phyloP scores from a whole-genome alignment of 2,888 invertebrate species.

The Yponomeuta sedellus region DNA sequence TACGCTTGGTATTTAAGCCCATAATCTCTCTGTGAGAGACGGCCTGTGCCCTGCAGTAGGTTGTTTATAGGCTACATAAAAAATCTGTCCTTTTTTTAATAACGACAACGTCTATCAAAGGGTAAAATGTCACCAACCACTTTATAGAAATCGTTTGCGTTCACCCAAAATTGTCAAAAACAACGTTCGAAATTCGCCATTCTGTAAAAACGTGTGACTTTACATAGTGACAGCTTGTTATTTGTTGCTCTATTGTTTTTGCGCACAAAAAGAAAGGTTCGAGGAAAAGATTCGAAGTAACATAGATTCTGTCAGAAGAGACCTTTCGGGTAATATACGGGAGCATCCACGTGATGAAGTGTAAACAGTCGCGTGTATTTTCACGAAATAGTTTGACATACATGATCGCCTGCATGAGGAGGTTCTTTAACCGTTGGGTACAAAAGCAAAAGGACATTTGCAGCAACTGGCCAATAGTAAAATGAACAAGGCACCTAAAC shows the following conservation, averaged over 20 bases:
- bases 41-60: no score
- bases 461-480: slow-evolving; percentile 62
- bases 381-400: slow-evolving; percentile 56
- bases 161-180: neutral
- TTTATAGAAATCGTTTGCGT: neutral
- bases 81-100: no score
- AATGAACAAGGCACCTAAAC: slow-evolving; percentile 44
- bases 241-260: slow-evolving; percentile 6
- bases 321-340: slow-evolving; percentile 15
- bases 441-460: slow-evolving; percentile 45
- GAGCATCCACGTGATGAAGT: slow-evolving; percentile 9
- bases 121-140: neutral
- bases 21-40: no score
- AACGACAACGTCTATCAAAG: no score
- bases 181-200: neutral
- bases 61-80: no score
- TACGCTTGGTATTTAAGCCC: no score
- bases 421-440: slow-evolving; percentile 35
- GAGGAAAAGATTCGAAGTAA: slow-evolving; percentile 12
- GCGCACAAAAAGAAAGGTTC: neutral
- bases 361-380: slow-evolving; percentile 40
- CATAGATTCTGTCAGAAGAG: slow-evolving; percentile 11
- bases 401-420: slow-evolving; percentile 58
- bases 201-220: neutral
- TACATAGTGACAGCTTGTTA: neutral